phyloP scores from a whole-genome alignment of 2,113 vertebrate genomes.

The Geothlypis trichas region DNA sequence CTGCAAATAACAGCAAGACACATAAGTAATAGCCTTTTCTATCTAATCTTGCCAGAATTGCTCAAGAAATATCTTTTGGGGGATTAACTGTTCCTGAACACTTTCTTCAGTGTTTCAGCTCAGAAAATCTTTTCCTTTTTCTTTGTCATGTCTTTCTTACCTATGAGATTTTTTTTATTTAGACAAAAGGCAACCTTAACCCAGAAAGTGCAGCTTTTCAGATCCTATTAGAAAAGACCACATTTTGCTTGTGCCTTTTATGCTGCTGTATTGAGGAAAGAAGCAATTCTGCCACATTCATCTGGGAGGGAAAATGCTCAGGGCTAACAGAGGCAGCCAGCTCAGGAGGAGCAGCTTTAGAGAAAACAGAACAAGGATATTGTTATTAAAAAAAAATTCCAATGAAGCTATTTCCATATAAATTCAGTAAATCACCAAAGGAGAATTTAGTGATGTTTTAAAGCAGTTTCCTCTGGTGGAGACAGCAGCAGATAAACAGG shows the following conservation, averaged over 20 bases:
- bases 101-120: not conserved
- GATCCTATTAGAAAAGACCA: not conserved
- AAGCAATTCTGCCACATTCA: not conserved
- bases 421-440: not conserved
- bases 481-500: not conserved
- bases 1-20: not conserved
- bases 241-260: not conserved
- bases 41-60: constrained; percentile 8
- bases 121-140: not conserved
- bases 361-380: not conserved
- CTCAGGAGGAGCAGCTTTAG: not conserved
- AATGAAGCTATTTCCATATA: not conserved
- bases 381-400: not conserved
- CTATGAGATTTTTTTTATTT: not conserved
- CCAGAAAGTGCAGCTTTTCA: not conserved
- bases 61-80: not conserved
- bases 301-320: not conserved
- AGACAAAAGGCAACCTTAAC: not conserved
- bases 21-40: not conserved
- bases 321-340: not conserved
- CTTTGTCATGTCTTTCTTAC: not conserved
- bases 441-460: not conserved
- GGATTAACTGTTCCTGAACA: constrained; percentile 57
- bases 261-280: not conserved
- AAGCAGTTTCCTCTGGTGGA: not conserved